Conservation (phyloP, 2,113 vertebrate species). For the Archocentrus centrarchus region DNA sequence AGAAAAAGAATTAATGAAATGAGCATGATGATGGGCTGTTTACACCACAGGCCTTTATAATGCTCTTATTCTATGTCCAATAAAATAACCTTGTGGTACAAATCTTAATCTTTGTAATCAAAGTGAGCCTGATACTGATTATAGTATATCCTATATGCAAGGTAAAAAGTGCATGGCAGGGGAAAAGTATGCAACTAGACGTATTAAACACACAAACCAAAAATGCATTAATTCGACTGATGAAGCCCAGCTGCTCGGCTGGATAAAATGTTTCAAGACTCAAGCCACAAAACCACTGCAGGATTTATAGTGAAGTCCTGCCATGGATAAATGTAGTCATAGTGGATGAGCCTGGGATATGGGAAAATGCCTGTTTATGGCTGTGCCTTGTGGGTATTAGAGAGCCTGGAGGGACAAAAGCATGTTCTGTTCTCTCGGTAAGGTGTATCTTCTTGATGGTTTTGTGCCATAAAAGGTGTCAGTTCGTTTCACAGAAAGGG, state of each 20-base stretch:
- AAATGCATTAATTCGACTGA: slow-evolving; percentile 39
- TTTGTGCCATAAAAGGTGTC: background rate
- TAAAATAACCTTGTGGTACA: background rate
- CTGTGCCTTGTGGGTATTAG: slow-evolving; percentile 19
- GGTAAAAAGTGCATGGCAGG: background rate
- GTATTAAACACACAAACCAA: slow-evolving; percentile 1
- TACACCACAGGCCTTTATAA: background rate
- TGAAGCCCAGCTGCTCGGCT: slow-evolving; percentile 37
- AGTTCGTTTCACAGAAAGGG: background rate
- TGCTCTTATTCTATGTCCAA: background rate
- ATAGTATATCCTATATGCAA: background rate
- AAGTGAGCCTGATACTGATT: background rate
- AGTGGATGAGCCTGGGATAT: slow-evolving; percentile 15
- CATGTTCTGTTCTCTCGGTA: background rate
- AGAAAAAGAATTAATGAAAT: slow-evolving; percentile 11
- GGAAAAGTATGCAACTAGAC: background rate
- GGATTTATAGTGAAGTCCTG: slow-evolving; percentile 47
- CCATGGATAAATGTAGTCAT: slow-evolving; percentile 20
- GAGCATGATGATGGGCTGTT: background rate
- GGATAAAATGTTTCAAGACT: slow-evolving; percentile 28
- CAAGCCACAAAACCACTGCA: slow-evolving; percentile 46
- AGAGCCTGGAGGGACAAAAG: slow-evolving; percentile 17
- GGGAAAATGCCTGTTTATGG: slow-evolving; percentile 27
- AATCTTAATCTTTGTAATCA: background rate
- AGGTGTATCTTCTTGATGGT: background rate